Evolutionary conservation across 2,113 vertebrate species (phyloP).

Genomic region (Phalacrocorax brasilianus): DNA sequence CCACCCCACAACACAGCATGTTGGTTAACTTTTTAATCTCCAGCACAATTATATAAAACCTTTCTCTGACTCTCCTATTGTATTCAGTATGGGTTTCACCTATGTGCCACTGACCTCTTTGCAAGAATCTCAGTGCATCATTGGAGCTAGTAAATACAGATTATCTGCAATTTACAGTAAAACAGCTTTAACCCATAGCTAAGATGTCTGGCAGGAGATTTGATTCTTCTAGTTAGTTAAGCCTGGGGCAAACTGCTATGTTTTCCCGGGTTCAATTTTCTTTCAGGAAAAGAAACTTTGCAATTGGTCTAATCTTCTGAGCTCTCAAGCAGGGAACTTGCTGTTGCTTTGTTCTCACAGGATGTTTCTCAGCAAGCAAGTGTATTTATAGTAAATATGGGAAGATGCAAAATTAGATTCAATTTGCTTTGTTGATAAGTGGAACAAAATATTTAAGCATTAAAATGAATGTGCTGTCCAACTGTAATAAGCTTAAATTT

Average conservation of each 20-base stretch:
- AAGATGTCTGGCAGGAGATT: background rate
- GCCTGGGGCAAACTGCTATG: background rate
- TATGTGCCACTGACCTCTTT: background rate
- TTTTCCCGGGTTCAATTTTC: background rate
- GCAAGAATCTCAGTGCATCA: background rate
- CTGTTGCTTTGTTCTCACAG: conserved; percentile 5
- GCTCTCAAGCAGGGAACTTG: background rate
- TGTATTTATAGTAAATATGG: conserved; percentile 23
- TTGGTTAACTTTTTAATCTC: background rate
- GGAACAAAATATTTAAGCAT: background rate
- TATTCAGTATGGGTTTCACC: background rate
- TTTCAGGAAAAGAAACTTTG: background rate
- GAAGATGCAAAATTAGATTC: background rate
- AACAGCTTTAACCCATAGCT: background rate
- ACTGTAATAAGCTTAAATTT: background rate
- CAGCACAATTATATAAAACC: background rate
- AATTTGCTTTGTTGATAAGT: background rate
- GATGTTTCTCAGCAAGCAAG: conserved; percentile 32
- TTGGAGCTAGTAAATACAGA: background rate
- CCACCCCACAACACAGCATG: background rate
- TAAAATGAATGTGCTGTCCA: background rate
- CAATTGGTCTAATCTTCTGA: background rate
- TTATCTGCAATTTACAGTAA: background rate
- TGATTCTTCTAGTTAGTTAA: background rate
- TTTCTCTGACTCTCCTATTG: background rate